These are phyloP conservation scores for Dipodomys ordii DNA, from an alignment of 2,113 vertebrate species.

Conservation along the genomic window DNA sequence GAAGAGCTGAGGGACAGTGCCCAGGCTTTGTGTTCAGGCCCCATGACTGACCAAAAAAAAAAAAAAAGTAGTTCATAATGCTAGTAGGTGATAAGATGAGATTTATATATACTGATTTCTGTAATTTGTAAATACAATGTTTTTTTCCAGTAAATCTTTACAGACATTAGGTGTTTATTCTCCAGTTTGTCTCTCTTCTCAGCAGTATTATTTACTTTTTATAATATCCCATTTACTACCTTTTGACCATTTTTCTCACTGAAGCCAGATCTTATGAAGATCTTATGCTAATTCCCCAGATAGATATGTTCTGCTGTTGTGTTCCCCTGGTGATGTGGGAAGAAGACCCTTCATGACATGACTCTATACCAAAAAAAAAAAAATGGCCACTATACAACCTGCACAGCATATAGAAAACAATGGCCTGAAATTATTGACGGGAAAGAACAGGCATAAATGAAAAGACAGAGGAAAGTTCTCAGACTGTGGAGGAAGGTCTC, in stretches of 20 bases:
- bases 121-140: neutral
- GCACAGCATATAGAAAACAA: neutral
- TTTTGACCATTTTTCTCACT: neutral
- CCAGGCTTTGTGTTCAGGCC: too few relatives aligned
- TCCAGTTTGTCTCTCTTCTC: neutral
- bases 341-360: neutral
- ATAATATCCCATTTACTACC: neutral
- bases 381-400: neutral
- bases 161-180: conserved; percentile 21
- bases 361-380: neutral
- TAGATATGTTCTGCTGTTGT: neutral
- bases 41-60: too few relatives aligned
- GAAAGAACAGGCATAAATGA: neutral
- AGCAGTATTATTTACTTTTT: neutral
- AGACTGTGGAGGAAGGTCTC: neutral
- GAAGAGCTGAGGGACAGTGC: too few relatives aligned
- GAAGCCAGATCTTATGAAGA: neutral
- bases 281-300: neutral
- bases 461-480: neutral
- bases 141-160: conserved; percentile 24
- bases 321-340: neutral
- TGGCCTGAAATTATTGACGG: neutral
- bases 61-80: neutral
- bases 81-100: neutral
- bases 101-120: conserved; percentile 32